Evolutionary conservation across 1,140 invertebrate genomes (phyloP).

Genomic region (Drosophila ananassae): DNA sequence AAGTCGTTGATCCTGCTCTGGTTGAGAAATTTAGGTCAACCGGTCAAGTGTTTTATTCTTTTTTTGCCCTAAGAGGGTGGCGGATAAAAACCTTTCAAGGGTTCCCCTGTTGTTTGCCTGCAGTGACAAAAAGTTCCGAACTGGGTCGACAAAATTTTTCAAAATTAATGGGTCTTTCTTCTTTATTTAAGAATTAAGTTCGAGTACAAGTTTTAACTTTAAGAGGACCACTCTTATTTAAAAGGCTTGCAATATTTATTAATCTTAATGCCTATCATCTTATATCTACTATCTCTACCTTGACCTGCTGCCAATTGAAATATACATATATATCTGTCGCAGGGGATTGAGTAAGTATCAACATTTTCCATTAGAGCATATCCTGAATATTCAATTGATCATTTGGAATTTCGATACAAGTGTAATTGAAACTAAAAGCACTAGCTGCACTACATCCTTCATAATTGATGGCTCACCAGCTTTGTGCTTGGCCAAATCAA

Average conservation of each 20-base stretch:
- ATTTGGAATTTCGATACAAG: conserved; percentile 26
- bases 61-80: conserved; percentile 7
- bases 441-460: conserved; percentile 13
- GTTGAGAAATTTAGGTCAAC: conserved; percentile 71
- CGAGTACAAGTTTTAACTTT: too few relatives aligned
- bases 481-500: conserved; percentile 39
- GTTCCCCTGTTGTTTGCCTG: conserved; percentile 66
- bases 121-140: conserved; percentile 35
- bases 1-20: conserved; percentile 54
- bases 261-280: too few relatives aligned
- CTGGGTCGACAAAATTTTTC: background rate
- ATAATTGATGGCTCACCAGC: conserved; percentile 37
- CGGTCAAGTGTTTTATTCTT: conserved; percentile 63
- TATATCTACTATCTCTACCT: too few relatives aligned
- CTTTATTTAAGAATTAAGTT: conserved; percentile 15
- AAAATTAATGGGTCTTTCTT: background rate
- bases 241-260: too few relatives aligned
- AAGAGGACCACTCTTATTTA: too few relatives aligned
- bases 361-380: conserved; percentile 13
- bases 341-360: background rate
- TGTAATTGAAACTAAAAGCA: conserved; percentile 50
- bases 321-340: too few relatives aligned
- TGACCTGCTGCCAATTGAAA: too few relatives aligned
- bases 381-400: conserved; percentile 46
- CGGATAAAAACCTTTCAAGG: conserved; percentile 31